Conservation (phyloP, 2,113 vertebrate species). For the Choloepus hoffmanni region DNA sequence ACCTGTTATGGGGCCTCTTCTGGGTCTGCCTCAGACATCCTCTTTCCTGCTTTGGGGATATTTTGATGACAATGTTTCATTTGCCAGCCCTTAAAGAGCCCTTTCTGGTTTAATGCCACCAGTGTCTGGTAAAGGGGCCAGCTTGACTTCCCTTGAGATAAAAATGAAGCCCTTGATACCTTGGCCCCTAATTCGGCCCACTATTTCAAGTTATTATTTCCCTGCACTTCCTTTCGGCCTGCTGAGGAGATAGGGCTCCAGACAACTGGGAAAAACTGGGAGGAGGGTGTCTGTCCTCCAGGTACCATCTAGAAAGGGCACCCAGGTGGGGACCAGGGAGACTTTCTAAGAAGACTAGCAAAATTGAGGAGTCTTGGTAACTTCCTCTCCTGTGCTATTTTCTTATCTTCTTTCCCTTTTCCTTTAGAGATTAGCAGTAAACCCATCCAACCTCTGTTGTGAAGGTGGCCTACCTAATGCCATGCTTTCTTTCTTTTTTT, state of each 20-base stretch:
- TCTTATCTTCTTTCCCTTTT: conserved; percentile 5
- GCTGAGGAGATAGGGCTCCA: neutral
- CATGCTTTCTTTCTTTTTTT: neutral
- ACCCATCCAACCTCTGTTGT: neutral
- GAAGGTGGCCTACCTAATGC: neutral
- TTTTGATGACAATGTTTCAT: neutral
- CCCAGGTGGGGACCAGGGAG: neutral
- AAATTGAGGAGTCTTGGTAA: neutral
- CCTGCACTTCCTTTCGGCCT: neutral
- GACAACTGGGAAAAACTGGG: neutral
- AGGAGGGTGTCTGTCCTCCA: neutral
- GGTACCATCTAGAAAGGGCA: neutral
- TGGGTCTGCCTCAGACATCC: neutral
- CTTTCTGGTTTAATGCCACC: neutral
- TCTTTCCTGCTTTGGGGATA: neutral
- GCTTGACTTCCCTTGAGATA: neutral
- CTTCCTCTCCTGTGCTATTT: neutral
- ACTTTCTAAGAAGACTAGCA: neutral
- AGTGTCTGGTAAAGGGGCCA: neutral
- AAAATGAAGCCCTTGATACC: neutral
- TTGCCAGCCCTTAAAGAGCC: neutral
- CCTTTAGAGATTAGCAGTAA: neutral
- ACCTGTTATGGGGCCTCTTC: neutral
- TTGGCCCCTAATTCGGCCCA: neutral
- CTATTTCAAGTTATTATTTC: neutral